Evolutionary conservation across 2,888 invertebrate genomes (phyloP), one percentile per base, ranked within the genome.

Genomic region (Cremastinae sp.): DNA sequence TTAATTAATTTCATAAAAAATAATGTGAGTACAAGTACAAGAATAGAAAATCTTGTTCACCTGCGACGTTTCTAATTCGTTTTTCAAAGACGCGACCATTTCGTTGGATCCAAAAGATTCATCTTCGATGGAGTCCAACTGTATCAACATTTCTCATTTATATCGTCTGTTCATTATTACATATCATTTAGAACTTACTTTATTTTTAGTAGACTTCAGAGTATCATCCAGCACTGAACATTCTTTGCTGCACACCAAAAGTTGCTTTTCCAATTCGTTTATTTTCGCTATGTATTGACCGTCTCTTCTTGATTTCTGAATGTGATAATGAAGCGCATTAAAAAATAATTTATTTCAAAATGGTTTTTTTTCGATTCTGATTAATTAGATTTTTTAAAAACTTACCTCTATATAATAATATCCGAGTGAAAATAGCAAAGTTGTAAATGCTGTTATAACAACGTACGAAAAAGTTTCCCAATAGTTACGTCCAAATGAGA

Each of bases 61-160:
- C 81, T 91, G 87, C 39, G 90, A 87, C 28, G 90, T 92, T 80
- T 93, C 92, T 47, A 96, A 90, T 83, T 95, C 93, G 74, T 91
- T 91, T 84, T 93, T 94, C 41, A 96, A 88, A 0, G 93, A 92
- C 51, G 91, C 91, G 1, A 95, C 93, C 93, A 94, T 93, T 84
- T 95, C 94, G 83, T 94, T 94, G 80, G 94, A 93, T 22, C 94
- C 94, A 85, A 93, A 94, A 10, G 94, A 94, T 87, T 91, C 94
- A 84, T 94, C 93, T 89, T 94, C 93, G 65, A 94, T 93, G 70
- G 93, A 93, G 18, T 91, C 90, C 79, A 94, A 82, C 86, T 87
- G 16, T 61, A 81, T 78, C 66, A 65, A 18, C 10, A 41, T 51
- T 28, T 28, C 4, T 45, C 12, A n/a, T 41, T 16, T 56, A 66